phyloP scores from a whole-genome alignment of 2,888 invertebrate species.

The Cabera pusaria region DNA sequence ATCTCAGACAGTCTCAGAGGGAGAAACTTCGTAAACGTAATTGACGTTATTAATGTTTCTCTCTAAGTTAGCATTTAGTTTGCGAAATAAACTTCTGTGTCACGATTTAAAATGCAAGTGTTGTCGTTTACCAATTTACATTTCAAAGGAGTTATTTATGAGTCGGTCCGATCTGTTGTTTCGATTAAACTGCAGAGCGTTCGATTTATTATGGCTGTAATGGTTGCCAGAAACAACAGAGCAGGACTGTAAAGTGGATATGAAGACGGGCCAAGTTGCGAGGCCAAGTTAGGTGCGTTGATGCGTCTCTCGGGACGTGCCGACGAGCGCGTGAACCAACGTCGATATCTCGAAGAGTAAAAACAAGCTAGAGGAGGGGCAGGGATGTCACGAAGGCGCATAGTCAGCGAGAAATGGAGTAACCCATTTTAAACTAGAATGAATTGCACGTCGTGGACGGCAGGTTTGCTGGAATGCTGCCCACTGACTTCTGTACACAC shows the following conservation, averaged over 20 bases:
- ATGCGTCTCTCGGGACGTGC: conserved; percentile 44
- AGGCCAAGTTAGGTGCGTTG: conserved; percentile 31
- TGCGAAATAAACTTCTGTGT: conserved; percentile 21
- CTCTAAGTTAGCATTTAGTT: conserved; percentile 29
- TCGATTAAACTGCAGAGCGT: conserved; percentile 24
- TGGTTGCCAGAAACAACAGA: conserved; percentile 36
- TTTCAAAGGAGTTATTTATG: conserved; percentile 23
- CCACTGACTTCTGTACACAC: conserved; percentile 60
- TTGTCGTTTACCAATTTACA: conserved; percentile 24
- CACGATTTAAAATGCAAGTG: conserved; percentile 21
- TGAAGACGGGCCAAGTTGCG: conserved; percentile 17
- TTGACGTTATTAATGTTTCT: conserved; percentile 48
- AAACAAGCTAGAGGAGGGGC: conserved; percentile 56
- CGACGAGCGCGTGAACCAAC: conserved; percentile 44
- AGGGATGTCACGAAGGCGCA: conserved; percentile 68
- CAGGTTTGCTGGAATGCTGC: conserved; percentile 77
- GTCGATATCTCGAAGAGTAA: conserved; percentile 53
- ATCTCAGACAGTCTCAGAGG: conserved; percentile 39
- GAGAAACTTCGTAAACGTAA: conserved; percentile 49
- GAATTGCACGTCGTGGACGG: conserved; percentile 77
- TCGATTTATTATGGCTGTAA: conserved; percentile 28
- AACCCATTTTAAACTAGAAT: conserved; percentile 80
- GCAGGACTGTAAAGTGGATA: conserved; percentile 21
- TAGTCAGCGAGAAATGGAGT: conserved; percentile 76
- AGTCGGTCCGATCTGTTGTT: conserved; percentile 13